Percentiles rank a stretch among this genome's conserved stretches.
phyloP scores from a whole-genome alignment of 2,888 invertebrate species.

The Marronus borbonicus region DNA sequence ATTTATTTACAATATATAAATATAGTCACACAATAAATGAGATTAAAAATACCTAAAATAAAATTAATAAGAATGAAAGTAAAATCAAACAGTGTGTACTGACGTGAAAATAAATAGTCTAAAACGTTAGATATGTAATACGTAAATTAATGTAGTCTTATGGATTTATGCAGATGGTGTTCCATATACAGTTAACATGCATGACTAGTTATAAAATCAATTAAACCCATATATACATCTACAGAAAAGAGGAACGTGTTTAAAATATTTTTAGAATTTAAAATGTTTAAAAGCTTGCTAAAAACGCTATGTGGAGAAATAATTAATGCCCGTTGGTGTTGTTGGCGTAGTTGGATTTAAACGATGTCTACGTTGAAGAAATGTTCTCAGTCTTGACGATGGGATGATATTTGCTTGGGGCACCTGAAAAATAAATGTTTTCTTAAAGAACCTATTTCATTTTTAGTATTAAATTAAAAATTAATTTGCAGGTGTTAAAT shows the following conservation, averaged over 20 bases:
- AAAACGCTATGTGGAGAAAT: conserved; percentile 55
- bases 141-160: conserved; percentile 21
- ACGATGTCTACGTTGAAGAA: conserved; percentile 68
- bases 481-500: no score
- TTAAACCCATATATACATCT: conserved; percentile 30
- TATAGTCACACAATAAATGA: conserved; percentile 43
- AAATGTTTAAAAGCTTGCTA: conserved; percentile 13
- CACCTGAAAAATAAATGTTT: conserved; percentile 23
- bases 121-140: conserved; percentile 29
- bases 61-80: conserved; percentile 34
- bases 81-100: conserved; percentile 31
- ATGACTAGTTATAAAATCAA: conserved; percentile 37
- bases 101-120: conserved; percentile 40
- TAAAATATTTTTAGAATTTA: background rate
- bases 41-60: conserved; percentile 35
- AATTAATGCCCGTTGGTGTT: conserved; percentile 54
- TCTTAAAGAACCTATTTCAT: no score
- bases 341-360: conserved; percentile 63
- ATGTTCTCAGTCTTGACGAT: conserved; percentile 67
- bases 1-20: conserved; percentile 45
- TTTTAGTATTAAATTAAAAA: no score
- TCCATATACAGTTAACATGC: conserved; percentile 31
- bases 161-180: conserved; percentile 19
- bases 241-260: conserved; percentile 27
- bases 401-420: conserved; percentile 62